These are phyloP conservation scores for Cephus runcator DNA, from an alignment of 2,888 invertebrate species.

Conservation along the genomic window DNA sequence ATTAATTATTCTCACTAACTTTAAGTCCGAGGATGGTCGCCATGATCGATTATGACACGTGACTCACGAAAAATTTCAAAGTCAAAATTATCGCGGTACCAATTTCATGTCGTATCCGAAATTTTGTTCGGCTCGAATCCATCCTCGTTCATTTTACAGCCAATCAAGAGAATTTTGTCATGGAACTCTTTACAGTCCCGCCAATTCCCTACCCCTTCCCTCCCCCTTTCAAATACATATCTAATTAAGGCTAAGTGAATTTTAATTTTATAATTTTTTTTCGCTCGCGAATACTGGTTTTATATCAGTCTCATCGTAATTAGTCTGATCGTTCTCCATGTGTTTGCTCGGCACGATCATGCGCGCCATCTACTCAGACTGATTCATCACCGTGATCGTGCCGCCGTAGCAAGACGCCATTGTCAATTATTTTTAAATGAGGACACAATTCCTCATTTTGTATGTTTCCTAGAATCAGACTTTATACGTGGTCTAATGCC, in stretches of 20 bases:
- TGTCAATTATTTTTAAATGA: not conserved
- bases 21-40: slow-evolving; percentile 1
- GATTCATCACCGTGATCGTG: not conserved
- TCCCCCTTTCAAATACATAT: slow-evolving; percentile 17
- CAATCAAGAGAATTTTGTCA: slow-evolving; percentile 54
- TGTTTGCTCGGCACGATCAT: not conserved
- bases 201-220: slow-evolving; percentile 2
- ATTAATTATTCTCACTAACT: slow-evolving; percentile 59
- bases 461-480: slow-evolving; percentile 30
- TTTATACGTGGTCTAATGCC: slow-evolving; percentile 54
- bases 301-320: slow-evolving; percentile 62
- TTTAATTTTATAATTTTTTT: slow-evolving; percentile 46
- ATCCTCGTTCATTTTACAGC: slow-evolving; percentile 42
- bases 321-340: slow-evolving; percentile 15
- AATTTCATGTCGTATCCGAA: not conserved
- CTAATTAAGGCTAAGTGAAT: slow-evolving; percentile 37
- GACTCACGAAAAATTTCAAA: not conserved
- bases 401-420: slow-evolving; percentile 7
- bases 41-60: not conserved
- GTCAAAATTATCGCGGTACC: not conserved
- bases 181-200: slow-evolving; percentile 18
- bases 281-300: slow-evolving; percentile 59
- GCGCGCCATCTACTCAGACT: not conserved
- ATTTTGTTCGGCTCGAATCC: not conserved
- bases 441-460: not conserved